A percentile compares a stretch with the other conserved stretches of the same genome.
These are phyloP conservation scores for Octodonta nipae DNA, from an alignment of 2,888 invertebrate genomes.

Conservation along the genomic window DNA sequence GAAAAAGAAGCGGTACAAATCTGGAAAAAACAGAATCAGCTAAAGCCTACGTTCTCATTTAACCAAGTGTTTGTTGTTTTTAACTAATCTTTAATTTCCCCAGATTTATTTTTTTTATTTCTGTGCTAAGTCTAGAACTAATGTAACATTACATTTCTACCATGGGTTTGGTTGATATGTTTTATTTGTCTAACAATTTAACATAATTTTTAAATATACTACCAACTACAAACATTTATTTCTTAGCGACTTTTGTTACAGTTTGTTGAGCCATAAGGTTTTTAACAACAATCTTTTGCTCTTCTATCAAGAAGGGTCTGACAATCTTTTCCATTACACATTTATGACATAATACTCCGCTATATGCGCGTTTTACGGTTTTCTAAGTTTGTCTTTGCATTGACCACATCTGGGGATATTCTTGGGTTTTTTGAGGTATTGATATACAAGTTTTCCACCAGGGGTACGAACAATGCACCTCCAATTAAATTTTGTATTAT, in stretches of 20 bases:
- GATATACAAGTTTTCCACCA: conserved; percentile 92
- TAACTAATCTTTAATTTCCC: too few species aligned
- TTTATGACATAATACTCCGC: conserved; percentile 91
- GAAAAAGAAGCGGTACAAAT: too few species aligned
- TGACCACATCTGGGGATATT: conserved; percentile 95
- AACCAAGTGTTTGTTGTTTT: too few species aligned
- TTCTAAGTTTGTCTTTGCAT: conserved; percentile 92
- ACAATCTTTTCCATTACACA: conserved; percentile 96
- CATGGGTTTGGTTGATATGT: too few species aligned
- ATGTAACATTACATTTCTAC: too few species aligned
- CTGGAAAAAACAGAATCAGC: too few species aligned
- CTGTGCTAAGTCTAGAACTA: too few species aligned
- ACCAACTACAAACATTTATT: conserved; percentile 30
- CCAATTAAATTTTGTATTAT: conserved; percentile 97
- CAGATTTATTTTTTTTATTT: too few species aligned
- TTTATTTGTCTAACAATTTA: too few species aligned
- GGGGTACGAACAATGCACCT: conserved; percentile 94
- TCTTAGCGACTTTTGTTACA: conserved; percentile 37
- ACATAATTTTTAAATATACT: too few species aligned
- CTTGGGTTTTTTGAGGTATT: conserved; percentile 94
- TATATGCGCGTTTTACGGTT: conserved; percentile 93
- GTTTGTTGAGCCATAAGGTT: conserved; percentile 87
- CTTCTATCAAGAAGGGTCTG: conserved; percentile 96
- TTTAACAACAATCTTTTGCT: conserved; percentile 96
- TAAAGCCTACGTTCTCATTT: too few species aligned